Base-by-base conservation (phyloP, 2,888 invertebrate genomes). In the Tanaodytes sp. region DNA sequence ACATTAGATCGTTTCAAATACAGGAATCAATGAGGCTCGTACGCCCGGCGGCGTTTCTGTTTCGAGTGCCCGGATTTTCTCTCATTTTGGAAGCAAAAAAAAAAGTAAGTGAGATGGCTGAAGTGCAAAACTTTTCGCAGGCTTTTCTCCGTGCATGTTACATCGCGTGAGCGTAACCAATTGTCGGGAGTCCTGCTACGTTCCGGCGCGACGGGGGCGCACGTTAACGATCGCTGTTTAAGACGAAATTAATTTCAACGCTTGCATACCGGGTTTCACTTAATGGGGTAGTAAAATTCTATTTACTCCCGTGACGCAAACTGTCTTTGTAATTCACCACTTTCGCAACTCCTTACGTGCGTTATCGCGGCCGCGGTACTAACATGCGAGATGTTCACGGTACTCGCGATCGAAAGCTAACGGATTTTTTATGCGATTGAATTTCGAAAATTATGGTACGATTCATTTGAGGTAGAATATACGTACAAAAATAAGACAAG, bases 211-310 rank as follows among this genome's bases (percentile, higher is more conserved):
- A 43, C 57, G 55, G 45, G n/a, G 67, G 61, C 63, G 52, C 59
- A 61, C 64, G 63, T 68, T 73, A 70, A 70, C 59, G 67, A 72
- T 73, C 72, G 63, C 64, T 70, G 72, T 72, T 72, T 66, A 70
- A 62, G 72, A 48, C 66, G 65, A 76, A 76, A 76, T 76, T 74
- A 76, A 76, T 76, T 76, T 73, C 73, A 4, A 63, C 55, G 62
- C 65, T 66, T 61, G 63, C 71, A 20, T 68, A 70, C 61, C 64
- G 4, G 64, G 59, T 51, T 65, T 58, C 71, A 72, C 73, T 73
- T 70, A 75, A 70, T 70, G 31, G 61, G 63, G 68, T 55, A 55
- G 40, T 70, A 64, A 66, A 67, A 72, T 70, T 70, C 63, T 52
- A 64, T 70, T 70, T 67, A 62, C 66, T 63, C 51, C 37, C 30